Conservation (phyloP, 2,797 vertebrate species). For the Typhlichthys subterraneus region DNA sequence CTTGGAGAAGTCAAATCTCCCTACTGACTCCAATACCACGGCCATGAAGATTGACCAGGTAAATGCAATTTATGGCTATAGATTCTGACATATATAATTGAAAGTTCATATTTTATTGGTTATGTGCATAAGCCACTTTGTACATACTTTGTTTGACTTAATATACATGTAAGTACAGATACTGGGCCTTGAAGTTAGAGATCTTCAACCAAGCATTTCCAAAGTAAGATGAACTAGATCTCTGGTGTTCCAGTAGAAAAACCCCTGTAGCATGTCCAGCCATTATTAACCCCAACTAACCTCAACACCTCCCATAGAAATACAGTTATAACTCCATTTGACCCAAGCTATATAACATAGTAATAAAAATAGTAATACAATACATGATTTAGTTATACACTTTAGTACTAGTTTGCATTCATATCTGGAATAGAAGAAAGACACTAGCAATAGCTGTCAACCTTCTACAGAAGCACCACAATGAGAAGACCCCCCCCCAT, state of each 20-base stretch:
- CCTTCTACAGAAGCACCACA: too few relatives aligned
- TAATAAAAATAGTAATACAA: slow-evolving; percentile 20
- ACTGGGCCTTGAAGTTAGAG: slow-evolving; percentile 80
- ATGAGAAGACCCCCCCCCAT: too few relatives aligned
- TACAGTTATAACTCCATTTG: slow-evolving; percentile 33
- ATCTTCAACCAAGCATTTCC: slow-evolving; percentile 74
- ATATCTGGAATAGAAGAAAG: slow-evolving; percentile 28
- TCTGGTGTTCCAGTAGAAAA: slow-evolving; percentile 42
- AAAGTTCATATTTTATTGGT: too few relatives aligned
- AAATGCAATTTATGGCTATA: slow-evolving; percentile 37
- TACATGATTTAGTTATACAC: slow-evolving; percentile 44
- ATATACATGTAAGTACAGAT: slow-evolving; percentile 80
- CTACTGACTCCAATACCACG: slow-evolving; percentile 90
- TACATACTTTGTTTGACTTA: slow-evolving; percentile 69
- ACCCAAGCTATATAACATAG: slow-evolving; percentile 2
- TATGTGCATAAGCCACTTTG: slow-evolving; percentile 30
- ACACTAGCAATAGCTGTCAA: background rate
- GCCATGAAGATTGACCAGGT: slow-evolving; percentile 99
- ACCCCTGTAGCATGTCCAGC: slow-evolving; percentile 39
- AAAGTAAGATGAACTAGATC: slow-evolving; percentile 72
- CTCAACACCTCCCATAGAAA: slow-evolving; percentile 18
- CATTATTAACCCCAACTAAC: slow-evolving; percentile 70
- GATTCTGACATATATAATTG: too few relatives aligned
- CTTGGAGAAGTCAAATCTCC: slow-evolving; percentile 95
- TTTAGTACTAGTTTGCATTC: slow-evolving; percentile 49